These are phyloP conservation scores for Cheumatopsyche charites DNA, from an alignment of 1,140 invertebrate genomes.

Conservation along the genomic window DNA sequence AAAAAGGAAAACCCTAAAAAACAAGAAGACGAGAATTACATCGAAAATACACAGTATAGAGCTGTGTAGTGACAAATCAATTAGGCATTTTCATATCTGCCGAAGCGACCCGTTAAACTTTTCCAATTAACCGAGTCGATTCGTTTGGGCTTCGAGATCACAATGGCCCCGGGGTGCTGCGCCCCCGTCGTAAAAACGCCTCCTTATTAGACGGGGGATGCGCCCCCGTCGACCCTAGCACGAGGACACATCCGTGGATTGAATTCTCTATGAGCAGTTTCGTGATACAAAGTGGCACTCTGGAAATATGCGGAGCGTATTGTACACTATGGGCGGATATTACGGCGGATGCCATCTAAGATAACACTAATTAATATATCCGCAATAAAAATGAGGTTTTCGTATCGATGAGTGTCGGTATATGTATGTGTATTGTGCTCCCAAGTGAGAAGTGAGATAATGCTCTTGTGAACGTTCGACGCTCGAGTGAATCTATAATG, in stretches of 20 bases:
- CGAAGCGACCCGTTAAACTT: slow-evolving; percentile 28
- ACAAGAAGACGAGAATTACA: too few species aligned
- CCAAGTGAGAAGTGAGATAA: too few species aligned
- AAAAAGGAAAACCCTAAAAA: too few species aligned
- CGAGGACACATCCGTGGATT: slow-evolving; percentile 12
- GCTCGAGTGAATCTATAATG: too few species aligned
- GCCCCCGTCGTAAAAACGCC: slow-evolving; percentile 2
- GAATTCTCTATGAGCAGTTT: slow-evolving; percentile 1
- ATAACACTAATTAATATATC: too few species aligned
- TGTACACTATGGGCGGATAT: not conserved
- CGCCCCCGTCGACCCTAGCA: not conserved
- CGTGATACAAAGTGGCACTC: slow-evolving; percentile 1
- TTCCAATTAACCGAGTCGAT: slow-evolving; percentile 32
- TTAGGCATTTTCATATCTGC: slow-evolving; percentile 33
- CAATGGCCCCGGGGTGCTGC: slow-evolving; percentile 3
- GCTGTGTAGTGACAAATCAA: slow-evolving; percentile 31
- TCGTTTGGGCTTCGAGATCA: not conserved
- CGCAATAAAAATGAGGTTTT: too few species aligned
- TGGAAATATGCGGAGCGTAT: not conserved
- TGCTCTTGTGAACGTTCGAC: too few species aligned
- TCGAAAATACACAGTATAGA: too few species aligned
- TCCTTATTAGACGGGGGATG: not conserved
- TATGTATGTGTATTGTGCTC: too few species aligned
- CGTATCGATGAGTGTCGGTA: too few species aligned
- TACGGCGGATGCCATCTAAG: too few species aligned